Conservation (phyloP, 2,888 invertebrate species). For the Antheraea yamamai region DNA sequence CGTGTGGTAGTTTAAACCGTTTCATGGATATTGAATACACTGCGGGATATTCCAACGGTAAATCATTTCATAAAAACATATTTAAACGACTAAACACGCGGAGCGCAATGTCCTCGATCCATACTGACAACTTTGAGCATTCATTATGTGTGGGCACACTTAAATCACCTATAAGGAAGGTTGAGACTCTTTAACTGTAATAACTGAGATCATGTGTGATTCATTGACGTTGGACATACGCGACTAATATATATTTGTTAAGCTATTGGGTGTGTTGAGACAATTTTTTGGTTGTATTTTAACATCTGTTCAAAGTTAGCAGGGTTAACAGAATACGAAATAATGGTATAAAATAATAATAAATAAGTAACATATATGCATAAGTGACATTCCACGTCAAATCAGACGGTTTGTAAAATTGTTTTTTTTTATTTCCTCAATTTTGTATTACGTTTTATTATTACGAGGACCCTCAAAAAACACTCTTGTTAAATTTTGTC, state of each 20-base stretch:
- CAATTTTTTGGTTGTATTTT: not conserved
- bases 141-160: conserved; percentile 24
- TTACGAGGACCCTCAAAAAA: too few relatives aligned
- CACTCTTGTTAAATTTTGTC: too few relatives aligned
- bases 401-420: too few relatives aligned
- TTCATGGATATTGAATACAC: not conserved
- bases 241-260: not conserved
- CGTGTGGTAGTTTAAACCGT: not conserved
- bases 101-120: conserved; percentile 35
- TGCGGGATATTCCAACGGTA: conserved; percentile 22
- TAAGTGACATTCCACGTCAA: too few relatives aligned
- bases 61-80: conserved; percentile 23
- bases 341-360: too few relatives aligned
- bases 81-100: conserved; percentile 22
- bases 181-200: conserved; percentile 58
- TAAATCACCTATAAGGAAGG: conserved; percentile 51
- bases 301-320: not conserved
- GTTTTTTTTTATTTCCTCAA: too few relatives aligned
- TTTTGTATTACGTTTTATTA: too few relatives aligned
- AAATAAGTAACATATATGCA: too few relatives aligned
- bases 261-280: not conserved
- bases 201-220: conserved; percentile 59
- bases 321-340: not conserved
- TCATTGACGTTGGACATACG: conserved; percentile 36
- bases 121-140: conserved; percentile 33